Percentiles rank a stretch among this genome's conserved stretches.
These are phyloP conservation scores for Portevinia maculata DNA, from an alignment of 2,888 invertebrate genomes.

Conservation along the genomic window DNA sequence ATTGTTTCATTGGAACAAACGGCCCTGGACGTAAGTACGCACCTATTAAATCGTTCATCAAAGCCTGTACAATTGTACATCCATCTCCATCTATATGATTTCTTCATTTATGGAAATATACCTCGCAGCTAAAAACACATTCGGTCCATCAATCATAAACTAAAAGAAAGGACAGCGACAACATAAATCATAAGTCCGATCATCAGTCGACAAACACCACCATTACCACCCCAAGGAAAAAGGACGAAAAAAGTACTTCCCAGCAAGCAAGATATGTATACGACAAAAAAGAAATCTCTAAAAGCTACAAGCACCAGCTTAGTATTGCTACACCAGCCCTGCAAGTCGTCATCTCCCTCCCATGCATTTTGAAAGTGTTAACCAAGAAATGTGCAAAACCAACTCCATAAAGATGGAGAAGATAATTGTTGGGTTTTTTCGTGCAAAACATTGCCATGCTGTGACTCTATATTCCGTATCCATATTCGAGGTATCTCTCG, in stretches of 20 bases:
- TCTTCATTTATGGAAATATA: conserved; percentile 70
- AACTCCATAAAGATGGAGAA: conserved; percentile 72
- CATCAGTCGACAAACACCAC: conserved; percentile 76
- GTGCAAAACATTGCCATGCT: conserved; percentile 50
- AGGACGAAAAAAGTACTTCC: conserved; percentile 49
- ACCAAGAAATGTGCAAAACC: conserved; percentile 74
- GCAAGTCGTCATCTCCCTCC: neutral
- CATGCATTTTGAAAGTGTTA: conserved; percentile 65
- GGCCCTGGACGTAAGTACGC: conserved; percentile 55
- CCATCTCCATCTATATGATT: conserved; percentile 69
- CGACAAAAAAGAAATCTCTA: conserved; percentile 16
- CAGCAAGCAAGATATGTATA: conserved; percentile 27
- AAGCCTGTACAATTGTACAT: conserved; percentile 33
- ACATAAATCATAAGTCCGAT: conserved; percentile 80
- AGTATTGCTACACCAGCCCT: conserved; percentile 24
- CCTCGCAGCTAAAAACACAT: conserved; percentile 74
- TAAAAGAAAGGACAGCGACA: conserved; percentile 74
- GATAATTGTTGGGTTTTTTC: conserved; percentile 71
- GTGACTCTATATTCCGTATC: conserved; percentile 62
- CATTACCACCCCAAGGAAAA: conserved; percentile 59
- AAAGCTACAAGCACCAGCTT: conserved; percentile 34
- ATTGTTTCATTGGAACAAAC: conserved; percentile 36
- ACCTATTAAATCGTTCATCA: conserved; percentile 66
- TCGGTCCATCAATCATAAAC: conserved; percentile 79
- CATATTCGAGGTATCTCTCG: conserved; percentile 72